A percentile compares a stretch with the other conserved stretches of the same genome.
Conservation (phyloP, 2,888 invertebrate species). For the Epicampocera succincta region DNA sequence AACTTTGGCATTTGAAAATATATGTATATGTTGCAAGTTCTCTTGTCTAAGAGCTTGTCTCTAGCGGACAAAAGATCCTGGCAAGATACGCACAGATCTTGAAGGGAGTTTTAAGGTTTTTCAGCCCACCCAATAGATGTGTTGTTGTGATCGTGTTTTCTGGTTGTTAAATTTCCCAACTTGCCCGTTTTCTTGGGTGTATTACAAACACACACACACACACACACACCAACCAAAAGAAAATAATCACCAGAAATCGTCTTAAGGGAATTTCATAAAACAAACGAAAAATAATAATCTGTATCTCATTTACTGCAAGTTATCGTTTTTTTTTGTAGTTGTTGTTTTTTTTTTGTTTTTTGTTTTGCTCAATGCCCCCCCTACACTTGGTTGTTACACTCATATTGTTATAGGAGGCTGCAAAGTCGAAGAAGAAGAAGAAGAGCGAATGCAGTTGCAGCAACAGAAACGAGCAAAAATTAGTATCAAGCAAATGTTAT, state of each 20-base stretch:
- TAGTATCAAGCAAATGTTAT: conserved; percentile 67
- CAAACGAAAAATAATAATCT: conserved; percentile 67
- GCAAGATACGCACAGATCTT: neutral
- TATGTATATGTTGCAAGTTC: neutral
- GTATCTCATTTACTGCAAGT: conserved; percentile 56
- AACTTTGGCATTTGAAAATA: too few relatives aligned
- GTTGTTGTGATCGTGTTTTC: conserved; percentile 48
- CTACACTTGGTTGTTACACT: conserved; percentile 52
- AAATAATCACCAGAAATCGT: conserved; percentile 63
- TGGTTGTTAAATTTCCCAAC: conserved; percentile 47
- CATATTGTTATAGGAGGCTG: conserved; percentile 30
- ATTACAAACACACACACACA: conserved; percentile 22
- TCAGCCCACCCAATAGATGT: conserved; percentile 40
- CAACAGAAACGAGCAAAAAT: conserved; percentile 65
- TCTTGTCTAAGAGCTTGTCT: neutral
- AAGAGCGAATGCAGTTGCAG: conserved; percentile 39
- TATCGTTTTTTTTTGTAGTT: conserved; percentile 13
- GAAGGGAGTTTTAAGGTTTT: conserved; percentile 1
- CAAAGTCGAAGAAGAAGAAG: too few relatives aligned
- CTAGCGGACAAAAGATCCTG: neutral
- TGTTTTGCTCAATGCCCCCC: conserved; percentile 28
- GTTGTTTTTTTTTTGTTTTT: too few relatives aligned
- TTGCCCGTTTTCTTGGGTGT: conserved; percentile 48
- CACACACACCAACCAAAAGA: conserved; percentile 20
- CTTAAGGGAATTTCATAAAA: conserved; percentile 66